A percentile compares a stretch with the other conserved stretches of the same genome.
phyloP scores from a whole-genome alignment of 2,888 invertebrate genomes.

The Hirtodrosophila cameraria region DNA sequence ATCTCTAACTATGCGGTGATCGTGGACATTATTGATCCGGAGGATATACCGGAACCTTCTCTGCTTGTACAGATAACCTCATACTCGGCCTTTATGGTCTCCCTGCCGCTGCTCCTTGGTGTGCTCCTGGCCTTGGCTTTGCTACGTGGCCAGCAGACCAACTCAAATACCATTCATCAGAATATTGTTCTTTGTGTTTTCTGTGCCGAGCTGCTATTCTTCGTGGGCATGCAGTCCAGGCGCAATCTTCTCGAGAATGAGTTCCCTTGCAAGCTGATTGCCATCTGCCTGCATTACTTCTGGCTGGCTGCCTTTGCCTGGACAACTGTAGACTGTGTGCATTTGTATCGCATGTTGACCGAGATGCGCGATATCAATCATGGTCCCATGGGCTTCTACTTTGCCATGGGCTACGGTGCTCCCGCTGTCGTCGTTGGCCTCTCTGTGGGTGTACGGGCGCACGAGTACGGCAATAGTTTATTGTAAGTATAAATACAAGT shows the following conservation, averaged over 20 bases:
- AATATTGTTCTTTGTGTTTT: constrained; percentile 96
- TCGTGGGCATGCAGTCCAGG: constrained; percentile 94
- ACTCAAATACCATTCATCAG: constrained; percentile 96
- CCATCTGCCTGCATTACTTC: constrained; percentile 96
- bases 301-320: constrained; percentile 96
- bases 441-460: constrained; percentile 95
- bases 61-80: constrained; percentile 93
- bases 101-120: constrained; percentile 91
- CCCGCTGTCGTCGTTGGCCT: constrained; percentile 96
- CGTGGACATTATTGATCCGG: constrained; percentile 94
- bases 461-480: constrained; percentile 96
- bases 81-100: constrained; percentile 94
- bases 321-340: constrained; percentile 96
- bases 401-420: constrained; percentile 95
- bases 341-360: constrained; percentile 96
- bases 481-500: constrained; percentile 91
- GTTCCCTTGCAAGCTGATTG: constrained; percentile 94
- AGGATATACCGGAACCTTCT: constrained; percentile 95
- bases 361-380: constrained; percentile 98
- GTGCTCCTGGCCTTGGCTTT: constrained; percentile 92
- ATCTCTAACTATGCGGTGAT: constrained; percentile 95
- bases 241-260: constrained; percentile 92
- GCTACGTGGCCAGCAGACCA: constrained; percentile 93
- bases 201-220: constrained; percentile 92
- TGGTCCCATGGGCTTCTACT: constrained; percentile 96